Percentiles rank a stretch among this genome's conserved stretches.
Conservation (phyloP, 2,113 vertebrate genomes). For the Barnardius zonarius region DNA sequence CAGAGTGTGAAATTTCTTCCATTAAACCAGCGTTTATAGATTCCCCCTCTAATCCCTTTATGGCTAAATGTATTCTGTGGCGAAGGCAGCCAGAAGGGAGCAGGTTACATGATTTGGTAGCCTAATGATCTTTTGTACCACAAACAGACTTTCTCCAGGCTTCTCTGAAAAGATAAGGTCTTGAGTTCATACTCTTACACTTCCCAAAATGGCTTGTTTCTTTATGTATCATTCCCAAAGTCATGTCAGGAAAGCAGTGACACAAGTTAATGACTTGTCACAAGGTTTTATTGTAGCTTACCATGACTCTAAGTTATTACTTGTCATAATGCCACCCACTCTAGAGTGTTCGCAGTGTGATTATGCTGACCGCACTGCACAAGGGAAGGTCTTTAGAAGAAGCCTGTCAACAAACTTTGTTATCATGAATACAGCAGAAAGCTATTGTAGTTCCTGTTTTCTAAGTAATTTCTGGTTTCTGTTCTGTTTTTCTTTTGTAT, state of each 20-base stretch:
- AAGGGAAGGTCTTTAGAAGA: background rate
- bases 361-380: background rate
- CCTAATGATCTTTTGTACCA: background rate
- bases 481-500: background rate
- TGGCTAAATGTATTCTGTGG: background rate
- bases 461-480: background rate
- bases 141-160: background rate
- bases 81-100: background rate
- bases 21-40: background rate
- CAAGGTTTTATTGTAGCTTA: background rate
- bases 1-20: background rate
- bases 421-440: background rate
- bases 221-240: background rate
- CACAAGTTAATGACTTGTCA: conserved; percentile 4
- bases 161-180: background rate
- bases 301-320: background rate
- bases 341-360: background rate
- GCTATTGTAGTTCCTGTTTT: background rate
- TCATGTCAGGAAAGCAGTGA: background rate
- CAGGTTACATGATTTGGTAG: background rate
- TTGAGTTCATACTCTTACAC: background rate
- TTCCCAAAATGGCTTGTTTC: background rate
- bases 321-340: background rate
- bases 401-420: background rate
- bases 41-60: background rate